Evolutionary conservation across 2,113 vertebrate species (phyloP), one percentile per base, ranked within the genome.

Genomic region (Tilapia sparmanii): DNA sequence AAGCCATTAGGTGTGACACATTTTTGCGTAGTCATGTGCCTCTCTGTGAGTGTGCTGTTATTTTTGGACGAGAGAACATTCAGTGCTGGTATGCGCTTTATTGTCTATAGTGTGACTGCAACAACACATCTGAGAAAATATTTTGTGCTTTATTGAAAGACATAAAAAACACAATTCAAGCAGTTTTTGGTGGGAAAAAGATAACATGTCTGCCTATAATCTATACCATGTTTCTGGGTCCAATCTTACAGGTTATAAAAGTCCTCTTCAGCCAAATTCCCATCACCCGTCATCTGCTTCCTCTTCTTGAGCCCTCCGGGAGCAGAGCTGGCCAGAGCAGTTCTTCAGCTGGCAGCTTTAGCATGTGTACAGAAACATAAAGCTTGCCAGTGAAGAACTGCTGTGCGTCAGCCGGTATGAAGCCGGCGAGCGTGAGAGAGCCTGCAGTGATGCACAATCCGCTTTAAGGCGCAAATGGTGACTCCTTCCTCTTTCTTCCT

Each of bases 281-380:
- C 88, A 53, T 45, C 66, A 47, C 35, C n/a, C 24, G 4, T 71
- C 29, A 22, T 76, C 52, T 50, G 22, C 63, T 87, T 90, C 91
- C 78, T 91, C 76, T 52, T 53, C 80, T 86, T 52, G 33, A 88
- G 59, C 80, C 47, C n/a, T 81, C 97, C 90, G 92, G 93, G 97
- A 95, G 95, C 97, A 97, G 95, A 95, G 98, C 98, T 96, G 97
- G 97, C 96, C 97, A 97, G 97, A 98, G 97, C 98, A 99, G 99
- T 99, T 99, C 99, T 99, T 99, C 99, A 99, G 98, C 99, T 99
- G 99, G 99, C 99, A 99, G 99, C 99, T 99, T 99, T 99, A 99
- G 99, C 97, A 97, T 97, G 92, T 96, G 95, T 95, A 98, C 94
- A 97, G 95, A 96, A 97, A 99, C 98, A 97, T 99, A 99, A 99